A percentile compares a stretch with the other conserved stretches of the same genome.
Conservation (phyloP, 2,888 invertebrate species). For the Cistogaster globosa region DNA sequence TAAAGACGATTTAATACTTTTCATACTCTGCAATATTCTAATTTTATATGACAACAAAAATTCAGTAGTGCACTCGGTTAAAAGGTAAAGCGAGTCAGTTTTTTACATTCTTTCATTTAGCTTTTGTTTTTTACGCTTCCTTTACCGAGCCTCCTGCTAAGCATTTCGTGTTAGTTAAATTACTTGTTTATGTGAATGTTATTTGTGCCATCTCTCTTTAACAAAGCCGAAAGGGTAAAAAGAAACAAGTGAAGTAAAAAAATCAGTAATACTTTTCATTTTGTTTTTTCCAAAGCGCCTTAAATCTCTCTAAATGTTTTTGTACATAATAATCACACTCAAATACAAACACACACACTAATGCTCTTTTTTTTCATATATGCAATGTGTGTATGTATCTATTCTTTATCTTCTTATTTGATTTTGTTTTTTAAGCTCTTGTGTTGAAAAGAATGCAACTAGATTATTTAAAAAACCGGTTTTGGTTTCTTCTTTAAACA, state of each 20-base stretch:
- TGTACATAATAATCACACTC: not conserved
- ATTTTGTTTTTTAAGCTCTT: slow-evolving; percentile 41
- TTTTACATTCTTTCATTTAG: slow-evolving; percentile 13
- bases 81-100: slow-evolving; percentile 27
- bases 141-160: slow-evolving; percentile 6
- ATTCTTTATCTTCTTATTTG: slow-evolving; percentile 43
- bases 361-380: not conserved
- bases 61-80: slow-evolving; percentile 11
- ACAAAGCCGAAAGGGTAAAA: no score
- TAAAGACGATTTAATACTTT: not conserved
- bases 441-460: slow-evolving; percentile 20
- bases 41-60: slow-evolving; percentile 12
- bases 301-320: slow-evolving; percentile 14
- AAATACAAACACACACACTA: not conserved
- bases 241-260: not conserved
- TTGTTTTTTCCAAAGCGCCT: slow-evolving; percentile 3
- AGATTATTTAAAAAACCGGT: not conserved
- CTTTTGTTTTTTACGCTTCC: slow-evolving; percentile 10
- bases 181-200: not conserved
- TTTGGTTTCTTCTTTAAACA: no score
- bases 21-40: not conserved
- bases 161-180: slow-evolving; percentile 37
- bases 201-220: not conserved
- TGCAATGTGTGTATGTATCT: not conserved
- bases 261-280: not conserved